Evolutionary conservation across 2,113 vertebrate genomes (phyloP).

Genomic region (Alouatta palliata): DNA sequence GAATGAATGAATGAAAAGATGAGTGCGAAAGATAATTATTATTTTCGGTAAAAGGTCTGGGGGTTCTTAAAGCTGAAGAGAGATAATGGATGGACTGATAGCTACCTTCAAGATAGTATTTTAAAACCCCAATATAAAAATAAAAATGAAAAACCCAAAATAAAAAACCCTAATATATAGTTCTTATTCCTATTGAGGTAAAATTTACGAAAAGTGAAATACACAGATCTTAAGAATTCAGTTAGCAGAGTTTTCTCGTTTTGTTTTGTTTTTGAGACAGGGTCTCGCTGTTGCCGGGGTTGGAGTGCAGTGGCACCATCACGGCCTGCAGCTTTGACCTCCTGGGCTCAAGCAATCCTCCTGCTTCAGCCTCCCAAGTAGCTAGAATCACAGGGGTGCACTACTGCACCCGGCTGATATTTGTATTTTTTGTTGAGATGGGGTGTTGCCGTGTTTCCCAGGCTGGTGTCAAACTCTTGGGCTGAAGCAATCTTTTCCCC

Average conservation of each 20-base stretch:
- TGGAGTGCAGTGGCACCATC: no score
- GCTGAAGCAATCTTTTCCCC: no score
- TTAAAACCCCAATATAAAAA: background rate
- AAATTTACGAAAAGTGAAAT: background rate
- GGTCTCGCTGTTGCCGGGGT: no score
- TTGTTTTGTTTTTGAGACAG: no score
- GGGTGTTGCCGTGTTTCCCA: no score
- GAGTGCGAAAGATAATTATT: background rate
- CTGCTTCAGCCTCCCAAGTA: no score
- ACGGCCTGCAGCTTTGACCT: no score
- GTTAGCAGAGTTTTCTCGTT: background rate
- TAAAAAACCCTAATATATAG: background rate
- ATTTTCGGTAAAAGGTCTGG: background rate
- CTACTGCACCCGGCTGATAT: no score
- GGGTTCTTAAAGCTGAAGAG: background rate
- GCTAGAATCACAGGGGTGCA: no score
- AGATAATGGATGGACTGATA: background rate
- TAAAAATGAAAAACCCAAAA: background rate
- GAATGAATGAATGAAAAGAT: background rate
- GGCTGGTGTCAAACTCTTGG: no score
- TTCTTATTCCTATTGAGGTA: background rate
- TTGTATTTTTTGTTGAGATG: no score
- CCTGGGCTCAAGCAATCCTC: no score
- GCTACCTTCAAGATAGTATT: background rate
- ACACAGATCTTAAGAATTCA: background rate